Evolutionary conservation across 2,113 vertebrate species (phyloP), one percentile per base, ranked within the genome.

Genomic region (Pica pica): DNA sequence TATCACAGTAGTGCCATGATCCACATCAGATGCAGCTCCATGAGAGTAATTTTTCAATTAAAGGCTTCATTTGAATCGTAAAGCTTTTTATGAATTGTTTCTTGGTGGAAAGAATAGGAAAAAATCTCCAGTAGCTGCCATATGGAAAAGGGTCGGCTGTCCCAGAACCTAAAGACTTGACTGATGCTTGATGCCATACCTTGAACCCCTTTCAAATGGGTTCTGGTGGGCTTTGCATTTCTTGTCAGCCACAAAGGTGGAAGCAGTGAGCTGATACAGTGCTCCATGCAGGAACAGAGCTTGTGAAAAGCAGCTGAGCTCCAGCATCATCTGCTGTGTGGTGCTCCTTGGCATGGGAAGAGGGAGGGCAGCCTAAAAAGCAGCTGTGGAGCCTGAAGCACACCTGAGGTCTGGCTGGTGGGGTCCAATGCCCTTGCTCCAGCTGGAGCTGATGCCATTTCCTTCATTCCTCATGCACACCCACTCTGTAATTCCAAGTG

Each of bases 131-230:
- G 57, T 31, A 69, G 26, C 46, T 76, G 59, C 71, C 24, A 8
- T 41, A 6, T 6, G 8, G 82, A 4, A 69, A 85, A 70, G 42
- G 10, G 5, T 35, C 8, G 3, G 53, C 46, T 79, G 49, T 75
- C 33, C n/a, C 65, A 56, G 42, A 31, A 69, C 75, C n/a, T 37
- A 4, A 37, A 35, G 27, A 3, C 24, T 52, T 17, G 0, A 10
- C 18, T 0, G 0, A 11, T 73, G 68, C 41, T 35, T 8, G 7
- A 11, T 57, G 24, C 16, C 0, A 1, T 20, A 2, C 20, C 46
- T 44, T 33, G 39, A 52, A 55, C 44, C 10, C 15, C 17, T 59
- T 63, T 19, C 46, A 12, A 2, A 17, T 5, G 68, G 19, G 13
- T 42, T 77, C 73, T 39, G 13, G 14, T 37, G 47, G 23, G 24